Evolutionary conservation across 2,113 vertebrate species (phyloP).

Genomic region (Tiliqua scincoides): DNA sequence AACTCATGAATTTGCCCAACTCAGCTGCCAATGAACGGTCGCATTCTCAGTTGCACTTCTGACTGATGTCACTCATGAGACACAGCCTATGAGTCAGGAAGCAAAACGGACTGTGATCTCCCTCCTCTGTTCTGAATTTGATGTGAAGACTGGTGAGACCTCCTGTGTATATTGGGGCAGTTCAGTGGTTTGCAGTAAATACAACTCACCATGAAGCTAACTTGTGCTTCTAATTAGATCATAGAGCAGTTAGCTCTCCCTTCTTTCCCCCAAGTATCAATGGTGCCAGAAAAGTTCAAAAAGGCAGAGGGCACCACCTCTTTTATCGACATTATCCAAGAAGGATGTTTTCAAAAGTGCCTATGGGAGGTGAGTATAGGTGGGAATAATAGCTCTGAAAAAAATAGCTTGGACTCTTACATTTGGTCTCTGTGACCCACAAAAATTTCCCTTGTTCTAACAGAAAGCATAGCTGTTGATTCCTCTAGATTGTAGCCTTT

Average conservation of each 20-base stretch:
- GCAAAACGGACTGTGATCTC: slow-evolving; percentile 30
- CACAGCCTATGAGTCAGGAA: slow-evolving; percentile 32
- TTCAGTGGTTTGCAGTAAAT: slow-evolving; percentile 30
- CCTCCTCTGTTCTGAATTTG: slow-evolving; percentile 26
- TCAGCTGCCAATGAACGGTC: slow-evolving; percentile 33
- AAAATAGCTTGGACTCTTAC: neutral
- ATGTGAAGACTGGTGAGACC: slow-evolving; percentile 25
- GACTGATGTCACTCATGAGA: slow-evolving; percentile 29
- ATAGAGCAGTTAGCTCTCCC: slow-evolving; percentile 17
- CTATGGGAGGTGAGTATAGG: slow-evolving; percentile 3
- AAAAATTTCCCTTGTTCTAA: neutral
- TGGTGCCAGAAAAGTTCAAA: slow-evolving; percentile 2
- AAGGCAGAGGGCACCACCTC: slow-evolving; percentile 10
- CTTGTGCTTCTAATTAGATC: slow-evolving; percentile 32
- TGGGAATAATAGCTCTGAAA: slow-evolving; percentile 6
- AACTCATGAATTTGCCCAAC: slow-evolving; percentile 26
- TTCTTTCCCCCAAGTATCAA: slow-evolving; percentile 16
- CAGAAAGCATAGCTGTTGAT: neutral
- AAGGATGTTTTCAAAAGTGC: slow-evolving; percentile 15
- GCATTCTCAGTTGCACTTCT: slow-evolving; percentile 35
- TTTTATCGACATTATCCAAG: slow-evolving; percentile 13
- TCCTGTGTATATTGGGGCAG: slow-evolving; percentile 21
- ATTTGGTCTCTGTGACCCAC: neutral
- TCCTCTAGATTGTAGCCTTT: neutral
- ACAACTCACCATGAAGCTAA: slow-evolving; percentile 13